phyloP scores from a whole-genome alignment of 2,797 vertebrate genomes.

The Sylvia borin region DNA sequence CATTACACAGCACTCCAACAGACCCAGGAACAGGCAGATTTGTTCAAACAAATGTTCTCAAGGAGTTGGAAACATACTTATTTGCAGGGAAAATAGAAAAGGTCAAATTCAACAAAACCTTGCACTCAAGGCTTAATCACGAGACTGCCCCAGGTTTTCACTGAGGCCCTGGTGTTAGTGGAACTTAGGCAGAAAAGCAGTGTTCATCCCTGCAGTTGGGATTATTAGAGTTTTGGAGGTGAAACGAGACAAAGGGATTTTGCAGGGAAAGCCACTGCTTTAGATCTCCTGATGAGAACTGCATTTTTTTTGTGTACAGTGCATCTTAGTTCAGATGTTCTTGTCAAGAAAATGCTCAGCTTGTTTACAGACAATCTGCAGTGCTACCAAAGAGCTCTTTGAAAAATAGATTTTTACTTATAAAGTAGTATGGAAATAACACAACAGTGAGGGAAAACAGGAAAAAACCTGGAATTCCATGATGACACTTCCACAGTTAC shows the following conservation, averaged over 20 bases:
- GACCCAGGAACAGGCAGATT: not conserved
- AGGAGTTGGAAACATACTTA: not conserved
- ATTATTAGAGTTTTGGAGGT: not conserved
- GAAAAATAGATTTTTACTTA: not conserved
- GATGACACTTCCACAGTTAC: not conserved
- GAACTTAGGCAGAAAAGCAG: not conserved
- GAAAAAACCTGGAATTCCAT: constrained; percentile 19
- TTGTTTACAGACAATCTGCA: not conserved
- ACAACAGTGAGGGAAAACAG: not conserved
- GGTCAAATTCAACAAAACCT: not conserved
- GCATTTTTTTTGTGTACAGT: not conserved
- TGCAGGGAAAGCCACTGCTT: not conserved
- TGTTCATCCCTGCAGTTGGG: not conserved
- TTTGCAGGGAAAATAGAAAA: not conserved
- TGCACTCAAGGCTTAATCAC: not conserved
- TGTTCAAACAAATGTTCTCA: not conserved
- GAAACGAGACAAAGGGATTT: not conserved
- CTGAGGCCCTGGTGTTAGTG: not conserved
- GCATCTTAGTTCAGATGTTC: not conserved
- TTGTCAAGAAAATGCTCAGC: not conserved
- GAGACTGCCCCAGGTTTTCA: not conserved
- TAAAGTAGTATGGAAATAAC: not conserved
- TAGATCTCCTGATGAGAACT: not conserved
- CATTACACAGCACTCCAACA: not conserved
- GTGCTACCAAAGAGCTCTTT: not conserved